phyloP scores from a whole-genome alignment of 2,888 invertebrate species.

The Eurytoma adleriae region DNA sequence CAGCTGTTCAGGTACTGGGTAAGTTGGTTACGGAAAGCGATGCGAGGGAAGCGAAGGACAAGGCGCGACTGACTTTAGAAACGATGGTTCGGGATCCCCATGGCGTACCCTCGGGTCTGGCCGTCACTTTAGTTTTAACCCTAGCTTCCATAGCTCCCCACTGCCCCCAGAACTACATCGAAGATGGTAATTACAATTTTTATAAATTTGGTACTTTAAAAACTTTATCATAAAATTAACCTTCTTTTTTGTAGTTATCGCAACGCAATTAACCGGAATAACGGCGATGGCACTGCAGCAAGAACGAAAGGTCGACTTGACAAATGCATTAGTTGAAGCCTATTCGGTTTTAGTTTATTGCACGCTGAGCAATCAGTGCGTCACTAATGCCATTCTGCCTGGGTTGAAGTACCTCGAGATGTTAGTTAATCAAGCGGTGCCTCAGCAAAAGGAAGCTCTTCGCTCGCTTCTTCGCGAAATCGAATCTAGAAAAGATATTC shows the following conservation, averaged over 20 bases:
- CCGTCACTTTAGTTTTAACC: slow-evolving; percentile 80
- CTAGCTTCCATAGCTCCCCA: slow-evolving; percentile 80
- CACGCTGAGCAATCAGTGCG: slow-evolving; percentile 77
- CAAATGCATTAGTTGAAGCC: slow-evolving; percentile 81
- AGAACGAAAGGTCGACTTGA: slow-evolving; percentile 78
- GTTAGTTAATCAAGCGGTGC: slow-evolving; percentile 75
- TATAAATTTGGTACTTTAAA: slow-evolving; percentile 1
- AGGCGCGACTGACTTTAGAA: slow-evolving; percentile 77
- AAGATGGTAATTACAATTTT: slow-evolving; percentile 77
- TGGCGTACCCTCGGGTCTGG: slow-evolving; percentile 71
- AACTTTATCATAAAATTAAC: neutral
- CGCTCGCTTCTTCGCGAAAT: slow-evolving; percentile 78
- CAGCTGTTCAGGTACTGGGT: slow-evolving; percentile 82
- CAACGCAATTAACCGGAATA: slow-evolving; percentile 80
- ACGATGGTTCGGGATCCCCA: slow-evolving; percentile 72
- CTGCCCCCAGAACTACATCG: slow-evolving; percentile 77
- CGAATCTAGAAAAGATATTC: slow-evolving; percentile 76
- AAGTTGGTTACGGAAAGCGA: slow-evolving; percentile 78
- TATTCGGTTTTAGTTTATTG: slow-evolving; percentile 80
- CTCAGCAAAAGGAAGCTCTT: slow-evolving; percentile 77
- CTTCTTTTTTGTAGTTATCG: slow-evolving; percentile 78
- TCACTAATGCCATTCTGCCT: slow-evolving; percentile 76
- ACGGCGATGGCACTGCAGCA: slow-evolving; percentile 79
- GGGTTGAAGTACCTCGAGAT: slow-evolving; percentile 78
- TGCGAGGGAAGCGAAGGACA: slow-evolving; percentile 78